A percentile compares a stretch with the other conserved stretches of the same genome.
Conservation (phyloP, 2,888 invertebrate species). For the Pocota personata region DNA sequence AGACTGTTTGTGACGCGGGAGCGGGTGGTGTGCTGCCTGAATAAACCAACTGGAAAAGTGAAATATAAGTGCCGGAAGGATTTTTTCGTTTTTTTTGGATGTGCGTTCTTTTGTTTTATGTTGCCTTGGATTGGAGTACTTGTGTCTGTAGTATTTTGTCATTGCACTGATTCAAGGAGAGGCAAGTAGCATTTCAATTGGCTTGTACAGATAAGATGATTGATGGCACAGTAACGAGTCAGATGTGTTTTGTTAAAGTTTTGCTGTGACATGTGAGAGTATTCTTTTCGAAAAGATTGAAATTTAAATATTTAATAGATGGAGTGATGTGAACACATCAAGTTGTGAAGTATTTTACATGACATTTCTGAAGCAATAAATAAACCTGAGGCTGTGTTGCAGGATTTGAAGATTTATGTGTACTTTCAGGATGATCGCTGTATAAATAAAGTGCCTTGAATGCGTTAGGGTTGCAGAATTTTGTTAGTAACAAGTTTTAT, state of each 20-base stretch:
- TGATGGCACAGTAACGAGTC: conserved; percentile 49
- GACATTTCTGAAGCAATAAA: conserved; percentile 56
- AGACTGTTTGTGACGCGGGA: background rate
- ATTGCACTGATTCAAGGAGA: conserved; percentile 37
- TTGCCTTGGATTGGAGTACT: conserved; percentile 20
- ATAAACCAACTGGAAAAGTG: conserved; percentile 16
- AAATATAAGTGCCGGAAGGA: conserved; percentile 39
- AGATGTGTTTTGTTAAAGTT: conserved; percentile 31
- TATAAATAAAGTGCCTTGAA: background rate
- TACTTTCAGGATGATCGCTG: background rate
- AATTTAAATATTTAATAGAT: conserved; percentile 53
- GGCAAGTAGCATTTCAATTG: conserved; percentile 46
- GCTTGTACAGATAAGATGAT: conserved; percentile 34
- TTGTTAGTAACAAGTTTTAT: background rate
- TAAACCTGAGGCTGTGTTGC: conserved; percentile 4
- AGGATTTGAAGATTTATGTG: background rate
- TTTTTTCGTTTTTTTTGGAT: background rate
- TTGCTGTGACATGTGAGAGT: conserved; percentile 4
- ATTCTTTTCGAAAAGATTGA: conserved; percentile 36
- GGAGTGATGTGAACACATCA: conserved; percentile 14
- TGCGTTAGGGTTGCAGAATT: background rate
- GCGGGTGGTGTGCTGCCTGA: background rate
- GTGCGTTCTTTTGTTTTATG: conserved; percentile 33
- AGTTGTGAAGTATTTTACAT: conserved; percentile 16
- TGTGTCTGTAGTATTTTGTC: conserved; percentile 22